These are phyloP conservation scores for Trypoxylus dichotomus DNA, from an alignment of 1,140 invertebrate species.

Conservation along the genomic window DNA sequence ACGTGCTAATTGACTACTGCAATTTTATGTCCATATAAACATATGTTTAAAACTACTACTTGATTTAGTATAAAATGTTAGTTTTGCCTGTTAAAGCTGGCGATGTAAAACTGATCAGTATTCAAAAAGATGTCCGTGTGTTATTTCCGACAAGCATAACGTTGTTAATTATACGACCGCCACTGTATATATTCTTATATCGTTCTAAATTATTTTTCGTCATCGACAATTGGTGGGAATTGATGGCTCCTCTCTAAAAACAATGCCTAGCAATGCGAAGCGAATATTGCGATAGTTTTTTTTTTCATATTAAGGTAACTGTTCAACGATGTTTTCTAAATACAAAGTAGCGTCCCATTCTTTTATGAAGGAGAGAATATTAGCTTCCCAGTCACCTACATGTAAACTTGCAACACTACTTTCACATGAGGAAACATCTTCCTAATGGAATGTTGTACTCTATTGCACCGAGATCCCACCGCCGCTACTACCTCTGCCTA, in stretches of 20 bases:
- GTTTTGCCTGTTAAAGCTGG: too few species aligned
- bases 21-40: too few species aligned
- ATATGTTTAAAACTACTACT: too few species aligned
- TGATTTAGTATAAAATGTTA: too few species aligned
- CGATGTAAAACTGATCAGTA: too few species aligned
- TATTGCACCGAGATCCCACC: background rate
- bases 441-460: slow-evolving; percentile 23
- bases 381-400: slow-evolving; percentile 17
- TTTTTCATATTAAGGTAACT: background rate
- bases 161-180: too few species aligned
- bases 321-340: background rate
- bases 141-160: too few species aligned
- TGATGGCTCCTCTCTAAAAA: background rate
- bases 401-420: slow-evolving; percentile 18
- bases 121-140: too few species aligned
- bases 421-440: slow-evolving; percentile 17
- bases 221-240: background rate
- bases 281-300: background rate
- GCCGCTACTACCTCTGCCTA: background rate
- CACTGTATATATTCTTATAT: too few species aligned
- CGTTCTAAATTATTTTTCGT: background rate
- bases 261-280: background rate
- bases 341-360: background rate
- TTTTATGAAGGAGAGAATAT: background rate
- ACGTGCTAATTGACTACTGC: too few species aligned